Base-by-base conservation (phyloP, 2,797 vertebrate genomes). In the Percopsis omiscomaycus region DNA sequence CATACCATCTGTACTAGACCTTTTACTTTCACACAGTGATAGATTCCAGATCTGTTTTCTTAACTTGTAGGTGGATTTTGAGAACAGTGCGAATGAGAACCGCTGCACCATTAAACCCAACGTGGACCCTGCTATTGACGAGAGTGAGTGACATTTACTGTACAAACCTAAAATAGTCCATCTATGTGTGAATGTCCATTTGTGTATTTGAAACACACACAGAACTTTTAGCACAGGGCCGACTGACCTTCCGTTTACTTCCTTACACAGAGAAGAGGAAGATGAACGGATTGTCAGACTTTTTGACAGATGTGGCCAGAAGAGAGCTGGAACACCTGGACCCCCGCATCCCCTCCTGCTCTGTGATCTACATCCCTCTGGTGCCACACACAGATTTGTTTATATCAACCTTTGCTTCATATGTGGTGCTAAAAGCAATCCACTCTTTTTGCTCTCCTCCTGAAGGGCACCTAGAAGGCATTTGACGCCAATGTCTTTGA, bases 361-460 rank as follows among this genome's bases (percentile, higher is more conserved):
- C 91, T 56, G 94, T 98, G 69, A 95, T 98, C 82, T 99, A 99
- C 85, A 95, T 99, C 71, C 98, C 98, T 69, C 86, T 99, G 94
- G 95, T 95, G 1, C 3, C 3, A 55, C 42, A 15, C 15, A 16
- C 76, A 78, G 76, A 54, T 49, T 47, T 54, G 52, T 71, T 28
- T 16, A 12, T 63, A 55, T 29, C 14, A 48, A 9, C 22, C 49
- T n/a, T n/a, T 30, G 2, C 22, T 11, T 68, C 2, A 67, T 22
- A 12, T 29, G 5, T 16, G 15, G 15, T 63, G 4, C 5, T 16
- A 53, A 60, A 15, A 60, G 28, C 4, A 32, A 32, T 1, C 30
- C 30, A 4, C 30, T 32, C 22, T 22, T 22, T 22, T 22, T 22
- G 1, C 22, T 22, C 22, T 22, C 22, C 22, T 22, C 22, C 22